Base-by-base conservation (phyloP, 2,888 invertebrate genomes). In the Hirtodrosophila duncani region DNA sequence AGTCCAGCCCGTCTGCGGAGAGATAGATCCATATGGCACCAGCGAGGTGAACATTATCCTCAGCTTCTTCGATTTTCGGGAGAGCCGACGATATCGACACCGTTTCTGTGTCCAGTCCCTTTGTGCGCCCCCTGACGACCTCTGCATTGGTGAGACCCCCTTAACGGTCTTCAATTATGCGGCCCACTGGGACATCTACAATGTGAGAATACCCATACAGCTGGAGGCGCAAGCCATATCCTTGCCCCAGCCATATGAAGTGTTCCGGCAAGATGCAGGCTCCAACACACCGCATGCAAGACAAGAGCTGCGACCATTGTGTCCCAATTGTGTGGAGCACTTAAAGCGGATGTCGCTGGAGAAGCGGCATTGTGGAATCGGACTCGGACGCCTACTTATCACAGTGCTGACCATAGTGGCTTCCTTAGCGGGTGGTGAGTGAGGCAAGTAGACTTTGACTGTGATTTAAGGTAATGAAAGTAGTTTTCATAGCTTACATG, bases 1-100 rank as follows among this genome's bases (percentile, higher is more conserved):
- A 3, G 48, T 72, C 0, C 17, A 1, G 3, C 72, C 77, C 1
- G 41, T 11, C 20, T 21, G 44, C 16, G 72, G 72, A 2, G 18
- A 1, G 6, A 17, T 77, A 3, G 39, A 51, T 2, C 48, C 69
- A 0, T 72, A 68, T 14, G 26, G 29, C 3, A 33, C 7, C n/a
- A 16, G 1, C 1, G 72, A 80, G 24, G 17, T 72, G 0, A 9
- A 2, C 4, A 7, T 72, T 5, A 31, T 10, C 3, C 21, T 72
- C 0, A 26, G 11, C 0, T 6, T 16, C n/a, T 63, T 71, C 1
- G 17, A 62, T 6, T 64, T 43, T 5, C 6, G 44, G 0, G 3
- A 3, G 1, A 4, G 17, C 2, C 8, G 13, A 0, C 3, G 18
- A 0, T 62, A 48, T 9, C 0, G 3, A 0, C 77, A 72, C 49